Conservation (phyloP, 1,140 invertebrate species). For the Trichomalopsis sarcophagae region DNA sequence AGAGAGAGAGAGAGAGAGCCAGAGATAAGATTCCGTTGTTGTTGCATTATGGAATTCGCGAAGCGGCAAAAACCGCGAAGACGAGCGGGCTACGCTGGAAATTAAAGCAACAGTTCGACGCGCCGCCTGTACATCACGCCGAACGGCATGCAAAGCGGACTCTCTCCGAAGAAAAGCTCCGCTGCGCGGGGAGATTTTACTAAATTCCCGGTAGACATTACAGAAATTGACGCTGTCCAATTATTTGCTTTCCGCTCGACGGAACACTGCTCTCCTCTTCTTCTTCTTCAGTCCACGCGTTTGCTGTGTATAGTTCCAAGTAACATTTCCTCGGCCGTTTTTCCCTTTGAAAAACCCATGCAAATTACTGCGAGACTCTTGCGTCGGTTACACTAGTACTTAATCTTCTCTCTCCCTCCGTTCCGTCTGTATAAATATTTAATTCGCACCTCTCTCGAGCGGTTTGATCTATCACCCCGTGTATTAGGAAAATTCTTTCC, state of each 20-base stretch:
- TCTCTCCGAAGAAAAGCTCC: neutral
- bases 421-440: neutral
- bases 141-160: neutral
- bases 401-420: neutral
- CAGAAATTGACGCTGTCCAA: conserved; percentile 41
- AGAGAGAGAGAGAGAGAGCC: too few species aligned
- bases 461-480: neutral
- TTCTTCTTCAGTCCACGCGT: neutral
- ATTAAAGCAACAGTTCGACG: too few species aligned
- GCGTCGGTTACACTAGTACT: neutral
- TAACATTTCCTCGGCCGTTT: conserved; percentile 25
- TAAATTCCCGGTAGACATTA: conserved; percentile 43
- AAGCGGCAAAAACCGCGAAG: too few species aligned
- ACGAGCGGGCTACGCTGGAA: too few species aligned
- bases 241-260: conserved; percentile 45
- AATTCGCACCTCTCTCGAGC: neutral
- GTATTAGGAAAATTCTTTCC: neutral
- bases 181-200: neutral
- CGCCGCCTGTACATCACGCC: too few species aligned
- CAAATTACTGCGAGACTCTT: neutral
- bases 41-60: too few species aligned
- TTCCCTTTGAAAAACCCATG: neutral
- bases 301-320: neutral
- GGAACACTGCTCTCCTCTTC: neutral
- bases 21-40: too few species aligned